Base-by-base conservation (phyloP, 2,113 vertebrate genomes). In the Scytalopus superciliaris region DNA sequence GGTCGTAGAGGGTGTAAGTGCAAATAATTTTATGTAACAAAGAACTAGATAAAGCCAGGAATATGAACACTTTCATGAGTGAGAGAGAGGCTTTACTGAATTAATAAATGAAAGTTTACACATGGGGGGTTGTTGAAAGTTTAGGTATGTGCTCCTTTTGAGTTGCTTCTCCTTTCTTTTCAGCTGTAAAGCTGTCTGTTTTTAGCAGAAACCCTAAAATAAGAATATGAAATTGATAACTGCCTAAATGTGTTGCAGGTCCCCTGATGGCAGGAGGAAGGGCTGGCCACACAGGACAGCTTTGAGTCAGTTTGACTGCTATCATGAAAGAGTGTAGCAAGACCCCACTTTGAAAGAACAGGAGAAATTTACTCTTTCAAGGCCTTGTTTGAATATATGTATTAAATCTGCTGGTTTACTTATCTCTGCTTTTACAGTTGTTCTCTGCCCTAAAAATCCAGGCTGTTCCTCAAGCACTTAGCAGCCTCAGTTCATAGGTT, bases 141-240 rank as follows among this genome's bases (percentile, higher is more conserved):
- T 91, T 2, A 1, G 25, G 1, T 73, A 31, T 9, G 7, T 87
- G 28, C 22, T 42, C 30, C 16, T 89, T 67, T 82, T 52, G 30
- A 35, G 27, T 55, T 67, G 24, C 15, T 89, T 28, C 57, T 77
- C 81, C 18, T 75, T 92, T 75, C 44, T 53, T 89, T 77, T 73
- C 57, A 80, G 27, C 56, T 89, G 37, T 60, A 37, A 76, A 83
- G 33, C 56, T 78, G 19, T 18, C 1, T 2, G 12, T 22, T 60
- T 75, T 69, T n/a, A 63, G 57, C 60, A 84, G 87, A 77, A 60
- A 44, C 66, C 50, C 76, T 66, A 87, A 87, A 87, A 76, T 73
- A 89, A 24, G 55, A 30, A 3, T 33, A 27, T 85, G 57, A 83
- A 74, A 57, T 60, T 60, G 2, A 7, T 14, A 50, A 18, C 27